Percentiles rank a stretch among this genome's conserved stretches.
Conservation (phyloP, 2,113 vertebrate genomes). For the Dunckerocampus dactyliophorus region DNA sequence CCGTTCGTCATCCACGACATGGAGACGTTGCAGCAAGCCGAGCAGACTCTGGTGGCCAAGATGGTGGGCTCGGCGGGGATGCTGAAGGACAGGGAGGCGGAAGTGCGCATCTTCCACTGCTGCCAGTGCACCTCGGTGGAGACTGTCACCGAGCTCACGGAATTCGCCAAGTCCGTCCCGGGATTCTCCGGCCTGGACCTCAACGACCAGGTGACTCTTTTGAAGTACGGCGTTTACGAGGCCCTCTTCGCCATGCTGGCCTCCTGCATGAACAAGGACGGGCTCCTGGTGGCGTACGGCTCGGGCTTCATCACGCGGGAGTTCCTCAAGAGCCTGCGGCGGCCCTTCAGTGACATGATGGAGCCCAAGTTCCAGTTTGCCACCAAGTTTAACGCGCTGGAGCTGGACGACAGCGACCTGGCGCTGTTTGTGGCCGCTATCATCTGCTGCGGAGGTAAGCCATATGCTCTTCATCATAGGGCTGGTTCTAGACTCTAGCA, state of each 20-base stretch:
- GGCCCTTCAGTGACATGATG: slow-evolving; percentile 96
- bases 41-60: slow-evolving; percentile 92
- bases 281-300: slow-evolving; percentile 93
- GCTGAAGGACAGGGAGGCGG: slow-evolving; percentile 87
- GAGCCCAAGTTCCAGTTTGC: slow-evolving; percentile 98
- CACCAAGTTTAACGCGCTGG: slow-evolving; percentile 93
- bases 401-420: slow-evolving; percentile 93
- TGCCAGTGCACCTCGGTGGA: slow-evolving; percentile 95
- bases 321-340: slow-evolving; percentile 93
- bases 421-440: slow-evolving; percentile 96
- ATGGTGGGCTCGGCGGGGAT: slow-evolving; percentile 77
- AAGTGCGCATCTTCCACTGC: slow-evolving; percentile 95
- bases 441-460: slow-evolving; percentile 95
- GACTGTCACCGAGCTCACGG: slow-evolving; percentile 91
- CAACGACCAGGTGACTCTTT: slow-evolving; percentile 93
- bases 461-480: no score
- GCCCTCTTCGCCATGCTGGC: slow-evolving; percentile 96
- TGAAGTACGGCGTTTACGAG: slow-evolving; percentile 96
- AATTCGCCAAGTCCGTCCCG: slow-evolving; percentile 95
- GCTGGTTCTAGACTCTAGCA: no score
- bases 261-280: slow-evolving; percentile 97
- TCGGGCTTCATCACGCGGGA: slow-evolving; percentile 94
- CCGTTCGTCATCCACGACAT: slow-evolving; percentile 98
- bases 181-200: slow-evolving; percentile 88
- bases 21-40: slow-evolving; percentile 93